Percentiles rank a stretch among this genome's conserved stretches.
Conservation (phyloP, 2,797 vertebrate species). For the Emydoidea blandingii region DNA sequence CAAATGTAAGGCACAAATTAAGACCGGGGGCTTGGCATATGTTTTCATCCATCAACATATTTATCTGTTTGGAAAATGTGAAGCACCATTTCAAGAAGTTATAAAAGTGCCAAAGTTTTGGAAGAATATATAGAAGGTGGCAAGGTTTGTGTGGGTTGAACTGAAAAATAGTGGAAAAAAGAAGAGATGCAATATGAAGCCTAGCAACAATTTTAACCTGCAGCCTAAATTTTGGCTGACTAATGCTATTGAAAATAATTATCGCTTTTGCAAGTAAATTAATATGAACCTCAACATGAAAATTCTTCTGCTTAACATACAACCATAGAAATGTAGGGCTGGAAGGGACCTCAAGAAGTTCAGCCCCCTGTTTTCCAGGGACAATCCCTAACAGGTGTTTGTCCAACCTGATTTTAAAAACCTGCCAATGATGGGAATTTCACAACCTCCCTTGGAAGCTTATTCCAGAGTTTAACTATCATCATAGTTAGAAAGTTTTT, state of each 20-base stretch:
- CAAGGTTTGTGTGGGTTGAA: background rate
- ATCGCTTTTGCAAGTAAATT: too few relatives aligned
- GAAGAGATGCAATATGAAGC: background rate
- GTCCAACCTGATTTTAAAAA: background rate
- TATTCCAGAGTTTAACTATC: background rate
- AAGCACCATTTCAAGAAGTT: too few relatives aligned
- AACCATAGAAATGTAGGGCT: too few relatives aligned
- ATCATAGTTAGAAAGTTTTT: background rate
- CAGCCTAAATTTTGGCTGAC: background rate
- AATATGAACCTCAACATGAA: too few relatives aligned
- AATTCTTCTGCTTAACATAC: too few relatives aligned
- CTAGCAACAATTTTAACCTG: background rate
- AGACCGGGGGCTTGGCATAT: background rate
- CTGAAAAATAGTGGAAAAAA: background rate
- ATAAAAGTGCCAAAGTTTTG: background rate
- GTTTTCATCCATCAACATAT: background rate
- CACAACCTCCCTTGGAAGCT: background rate
- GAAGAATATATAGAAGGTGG: background rate
- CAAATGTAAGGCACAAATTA: background rate
- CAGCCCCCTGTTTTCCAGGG: too few relatives aligned
- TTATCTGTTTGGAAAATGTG: background rate
- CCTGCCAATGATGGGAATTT: background rate
- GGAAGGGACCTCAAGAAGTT: too few relatives aligned
- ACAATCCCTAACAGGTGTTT: background rate
- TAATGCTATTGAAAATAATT: too few relatives aligned